Base-by-base conservation (phyloP, 2,113 vertebrate genomes). In the Menidia beryllina region DNA sequence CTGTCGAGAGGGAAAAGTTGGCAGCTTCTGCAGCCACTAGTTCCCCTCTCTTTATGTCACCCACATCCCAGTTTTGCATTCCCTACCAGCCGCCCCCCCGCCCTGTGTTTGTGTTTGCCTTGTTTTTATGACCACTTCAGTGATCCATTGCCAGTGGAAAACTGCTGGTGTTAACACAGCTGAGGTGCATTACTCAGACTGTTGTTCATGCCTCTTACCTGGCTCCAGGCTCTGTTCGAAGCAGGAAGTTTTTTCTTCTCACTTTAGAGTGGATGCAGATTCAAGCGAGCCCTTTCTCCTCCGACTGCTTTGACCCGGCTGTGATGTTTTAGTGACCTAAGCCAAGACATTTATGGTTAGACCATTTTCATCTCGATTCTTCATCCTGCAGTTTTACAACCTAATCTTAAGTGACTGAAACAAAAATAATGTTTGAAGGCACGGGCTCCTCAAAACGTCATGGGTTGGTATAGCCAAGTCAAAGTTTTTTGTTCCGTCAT, bases 151-250 rank as follows among this genome's bases (percentile, higher is more conserved):
- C 87, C 66, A 54, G 77, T 61, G 70, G 76, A 75, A 79, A 80
- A 81, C 83, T 76, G 83, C 73, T 75, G 81, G 71, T 93, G 88
- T 93, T 91, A 92, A 88, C 88, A 93, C 93, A 93, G 93, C 91
- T 93, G 92, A 92, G 87, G 74, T 71, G 79, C 83, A 92, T 93
- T 93, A 91, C 53, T 30, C 55, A 38, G 56, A 59, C 61, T 90
- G 85, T 87, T 91, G 84, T 89, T 93, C 27, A 71, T 84, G 81
- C 75, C 51, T 80, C 65, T 78, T 87, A 89, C 89, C 84, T 86
- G 77, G 63, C 84, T 91, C 75, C 74, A 78, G 91, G 85, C 85
- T 72, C 39, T 77, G 65, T 80, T 84, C 80, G 79, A 60, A 43
- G 64, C 68, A 65, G 25, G 30, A 70, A 52, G 73, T 72, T 88